Base-by-base conservation (phyloP, 1,140 invertebrate species). In the Lepeophtheirus salmonis region DNA sequence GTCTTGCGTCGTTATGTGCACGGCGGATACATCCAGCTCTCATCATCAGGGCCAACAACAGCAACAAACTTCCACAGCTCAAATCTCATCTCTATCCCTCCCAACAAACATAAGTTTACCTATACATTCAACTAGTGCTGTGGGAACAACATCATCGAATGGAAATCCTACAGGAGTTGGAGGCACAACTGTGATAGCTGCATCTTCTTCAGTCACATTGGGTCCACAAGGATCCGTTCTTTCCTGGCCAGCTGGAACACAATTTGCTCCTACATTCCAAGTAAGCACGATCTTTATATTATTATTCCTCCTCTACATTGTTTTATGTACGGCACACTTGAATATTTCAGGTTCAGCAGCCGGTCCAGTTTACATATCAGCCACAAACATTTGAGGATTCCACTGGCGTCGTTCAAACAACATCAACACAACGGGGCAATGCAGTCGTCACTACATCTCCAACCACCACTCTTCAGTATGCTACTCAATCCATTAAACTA, bases 321-420 rank as follows among this genome's bases (percentile, higher is more conserved):
- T 10, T 41, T 41, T 6, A 41, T 10, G 6, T 41, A 41, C 16
- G 16, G 22, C 2, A 2, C 13, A 20, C 23, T 54, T 2, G 2
- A 12, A 21, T 24, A n/a, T 54, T 52, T 18, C 51, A 54, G 52
- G 52, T 54, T 54, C 52, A 54, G 22, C 52, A 54, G 22, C 52
- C 52, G 52, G 52, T 54, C 4, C 52, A 54, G n/a, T 54, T 54
- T 20, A 54, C 52, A 54, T 54, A 54, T 54, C 52, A 54, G 52
- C 52, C 52, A 2, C 52, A 54, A 17, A 23, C 14, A n/a, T 54
- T 24, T 20, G 30, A 41, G n/a, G 30, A 41, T n/a, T n/a, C n/a
- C n/a, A n/a, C n/a, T n/a, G 30, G 30, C 30, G 30, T 41, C 30
- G 30, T 41, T 41, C 30, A 41, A 41, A n/a, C 30, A n/a, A n/a